phyloP scores from a whole-genome alignment of 2,888 invertebrate species.

The Epistrophe grossulariae region DNA sequence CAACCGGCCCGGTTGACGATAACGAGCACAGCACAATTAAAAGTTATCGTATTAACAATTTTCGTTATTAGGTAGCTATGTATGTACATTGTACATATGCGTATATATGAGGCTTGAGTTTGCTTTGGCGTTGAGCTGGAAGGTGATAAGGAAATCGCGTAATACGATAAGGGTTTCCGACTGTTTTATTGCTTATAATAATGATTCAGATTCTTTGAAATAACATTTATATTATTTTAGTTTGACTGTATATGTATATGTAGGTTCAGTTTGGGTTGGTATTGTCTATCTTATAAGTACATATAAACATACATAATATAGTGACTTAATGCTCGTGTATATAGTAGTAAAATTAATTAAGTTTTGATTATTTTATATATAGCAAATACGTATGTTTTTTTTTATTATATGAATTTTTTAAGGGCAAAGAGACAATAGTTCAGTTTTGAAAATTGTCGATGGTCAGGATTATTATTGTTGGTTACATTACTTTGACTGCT shows the following conservation, averaged over 20 bases:
- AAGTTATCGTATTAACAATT: too few relatives aligned
- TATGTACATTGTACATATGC: too few relatives aligned
- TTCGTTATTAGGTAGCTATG: too few relatives aligned
- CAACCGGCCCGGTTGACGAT: too few relatives aligned
- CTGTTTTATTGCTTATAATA: slow-evolving; percentile 14
- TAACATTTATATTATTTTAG: not conserved
- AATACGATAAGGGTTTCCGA: slow-evolving; percentile 39
- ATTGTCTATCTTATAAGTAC: slow-evolving; percentile 3
- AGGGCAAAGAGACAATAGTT: not conserved
- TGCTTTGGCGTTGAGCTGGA: not conserved
- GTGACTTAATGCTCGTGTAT: slow-evolving; percentile 12
- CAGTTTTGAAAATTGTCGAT: not conserved
- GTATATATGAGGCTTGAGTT: not conserved
- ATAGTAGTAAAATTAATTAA: not conserved
- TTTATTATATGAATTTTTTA: not conserved
- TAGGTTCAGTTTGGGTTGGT: not conserved
- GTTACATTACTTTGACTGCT: not conserved
- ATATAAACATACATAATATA: too few relatives aligned
- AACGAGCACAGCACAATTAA: too few relatives aligned
- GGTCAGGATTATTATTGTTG: slow-evolving; percentile 1
- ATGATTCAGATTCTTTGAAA: slow-evolving; percentile 25
- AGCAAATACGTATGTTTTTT: not conserved
- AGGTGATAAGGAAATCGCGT: slow-evolving; percentile 21
- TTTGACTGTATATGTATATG: not conserved
- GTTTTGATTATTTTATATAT: not conserved